phyloP scores from a whole-genome alignment of 2,113 vertebrate genomes.

The Pterocles gutturalis region DNA sequence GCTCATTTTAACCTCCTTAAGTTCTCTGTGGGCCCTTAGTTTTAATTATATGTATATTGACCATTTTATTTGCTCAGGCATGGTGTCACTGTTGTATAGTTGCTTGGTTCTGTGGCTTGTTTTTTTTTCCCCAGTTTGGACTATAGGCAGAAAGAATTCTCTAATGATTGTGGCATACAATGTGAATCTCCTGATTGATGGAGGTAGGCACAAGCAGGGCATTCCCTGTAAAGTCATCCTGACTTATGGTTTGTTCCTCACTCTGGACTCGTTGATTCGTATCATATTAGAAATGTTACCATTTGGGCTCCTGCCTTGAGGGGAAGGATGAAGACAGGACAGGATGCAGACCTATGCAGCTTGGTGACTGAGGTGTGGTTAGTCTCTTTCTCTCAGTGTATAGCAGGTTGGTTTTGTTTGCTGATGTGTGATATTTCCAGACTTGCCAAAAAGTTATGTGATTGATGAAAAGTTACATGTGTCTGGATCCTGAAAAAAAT shows the following conservation, averaged over 20 bases:
- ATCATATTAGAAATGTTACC: not conserved
- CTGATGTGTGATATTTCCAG: not conserved
- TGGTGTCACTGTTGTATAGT: not conserved
- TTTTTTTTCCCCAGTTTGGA: not conserved
- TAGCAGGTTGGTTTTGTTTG: not conserved
- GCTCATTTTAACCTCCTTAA: not conserved
- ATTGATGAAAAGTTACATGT: not conserved
- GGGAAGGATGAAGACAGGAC: not conserved
- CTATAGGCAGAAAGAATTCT: not conserved
- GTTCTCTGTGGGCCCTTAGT: not conserved
- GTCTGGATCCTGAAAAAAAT: not conserved
- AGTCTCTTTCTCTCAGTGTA: not conserved
- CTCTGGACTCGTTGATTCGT: not conserved
- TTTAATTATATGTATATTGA: not conserved
- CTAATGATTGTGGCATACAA: fast-evolving
- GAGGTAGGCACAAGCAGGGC: not conserved
- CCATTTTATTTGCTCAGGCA: fast-evolving
- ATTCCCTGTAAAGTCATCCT: not conserved
- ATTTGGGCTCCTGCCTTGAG: not conserved
- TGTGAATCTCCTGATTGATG: not conserved
- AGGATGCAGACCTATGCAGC: not conserved
- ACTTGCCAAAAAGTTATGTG: not conserved
- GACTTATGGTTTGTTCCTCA: not conserved
- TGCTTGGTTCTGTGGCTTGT: not conserved
- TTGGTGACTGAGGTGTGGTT: not conserved